Conservation (phyloP, 2,888 invertebrate genomes). For the Iphiclides podalirius region DNA sequence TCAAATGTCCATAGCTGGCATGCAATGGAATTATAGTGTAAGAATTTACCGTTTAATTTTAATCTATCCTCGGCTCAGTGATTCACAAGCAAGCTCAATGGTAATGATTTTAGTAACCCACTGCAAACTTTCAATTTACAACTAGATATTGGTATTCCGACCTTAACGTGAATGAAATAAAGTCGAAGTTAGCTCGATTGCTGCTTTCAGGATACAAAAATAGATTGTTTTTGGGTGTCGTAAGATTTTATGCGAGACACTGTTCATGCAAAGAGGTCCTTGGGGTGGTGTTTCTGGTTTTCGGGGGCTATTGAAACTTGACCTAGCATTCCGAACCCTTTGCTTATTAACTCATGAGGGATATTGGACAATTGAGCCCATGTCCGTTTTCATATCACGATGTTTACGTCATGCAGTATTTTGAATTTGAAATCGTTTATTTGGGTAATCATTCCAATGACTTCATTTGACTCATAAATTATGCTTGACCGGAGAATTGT, state of each 20-base stretch:
- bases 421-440: conserved; percentile 5
- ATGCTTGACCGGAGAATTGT: too few species aligned
- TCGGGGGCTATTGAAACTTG: conserved; percentile 68
- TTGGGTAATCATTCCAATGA: neutral
- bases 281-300: conserved; percentile 71
- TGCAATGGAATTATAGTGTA: conserved; percentile 26
- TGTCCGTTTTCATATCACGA: conserved; percentile 34
- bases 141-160: neutral
- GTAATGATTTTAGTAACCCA: conserved; percentile 40
- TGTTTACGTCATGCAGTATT: conserved; percentile 18
- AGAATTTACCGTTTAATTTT: conserved; percentile 4
- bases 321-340: conserved; percentile 45
- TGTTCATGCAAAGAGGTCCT: conserved; percentile 75
- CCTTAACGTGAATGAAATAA: conserved; percentile 27
- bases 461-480: too few species aligned
- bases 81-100: conserved; percentile 25
- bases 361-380: conserved; percentile 34
- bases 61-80: conserved; percentile 1
- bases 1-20: neutral
- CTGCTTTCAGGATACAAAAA: conserved; percentile 3
- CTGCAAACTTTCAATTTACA: conserved; percentile 33
- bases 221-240: conserved; percentile 53
- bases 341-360: conserved; percentile 49
- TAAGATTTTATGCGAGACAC: conserved; percentile 74
- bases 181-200: conserved; percentile 30